These are phyloP conservation scores for Corydoras maculifer DNA, from an alignment of 2,113 vertebrate genomes.

Conservation along the genomic window DNA sequence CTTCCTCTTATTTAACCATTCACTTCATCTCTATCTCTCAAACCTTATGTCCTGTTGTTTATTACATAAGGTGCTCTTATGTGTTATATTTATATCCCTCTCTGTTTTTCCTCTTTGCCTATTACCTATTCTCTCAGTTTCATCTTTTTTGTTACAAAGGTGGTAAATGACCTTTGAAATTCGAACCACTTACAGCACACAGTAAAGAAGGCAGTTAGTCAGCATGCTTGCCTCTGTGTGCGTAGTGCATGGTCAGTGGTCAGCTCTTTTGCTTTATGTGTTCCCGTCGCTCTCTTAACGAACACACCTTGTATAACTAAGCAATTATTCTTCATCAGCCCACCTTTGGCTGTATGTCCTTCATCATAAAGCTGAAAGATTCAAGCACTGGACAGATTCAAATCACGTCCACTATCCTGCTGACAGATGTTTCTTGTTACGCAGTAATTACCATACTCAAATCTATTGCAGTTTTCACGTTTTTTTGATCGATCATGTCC, in stretches of 20 bases:
- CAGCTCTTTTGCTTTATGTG: slow-evolving; percentile 31
- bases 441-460: slow-evolving; percentile 17
- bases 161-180: slow-evolving; percentile 15
- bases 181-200: slow-evolving; percentile 21
- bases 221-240: slow-evolving; percentile 9
- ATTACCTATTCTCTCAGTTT: not conserved
- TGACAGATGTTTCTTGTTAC: slow-evolving; percentile 33
- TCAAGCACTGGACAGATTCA: slow-evolving; percentile 1
- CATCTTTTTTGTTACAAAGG: slow-evolving; percentile 25
- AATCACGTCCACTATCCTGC: not conserved
- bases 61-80: no score
- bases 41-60: no score
- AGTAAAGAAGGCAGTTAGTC: not conserved
- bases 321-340: slow-evolving; percentile 35
- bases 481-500: not conserved
- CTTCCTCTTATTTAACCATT: no score
- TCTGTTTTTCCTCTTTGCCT: not conserved
- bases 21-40: no score
- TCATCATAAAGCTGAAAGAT: slow-evolving; percentile 6
- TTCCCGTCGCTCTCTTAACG: slow-evolving; percentile 31
- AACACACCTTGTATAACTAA: slow-evolving; percentile 38
- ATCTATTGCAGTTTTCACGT: not conserved
- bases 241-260: slow-evolving; percentile 16
- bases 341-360: slow-evolving; percentile 17
- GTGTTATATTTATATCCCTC: not conserved